Evolutionary conservation across 37 sponge, comb jelly and placozoan species (phyloP), one percentile per base, ranked within the genome.

Genomic region (Oscarella lobularis): DNA sequence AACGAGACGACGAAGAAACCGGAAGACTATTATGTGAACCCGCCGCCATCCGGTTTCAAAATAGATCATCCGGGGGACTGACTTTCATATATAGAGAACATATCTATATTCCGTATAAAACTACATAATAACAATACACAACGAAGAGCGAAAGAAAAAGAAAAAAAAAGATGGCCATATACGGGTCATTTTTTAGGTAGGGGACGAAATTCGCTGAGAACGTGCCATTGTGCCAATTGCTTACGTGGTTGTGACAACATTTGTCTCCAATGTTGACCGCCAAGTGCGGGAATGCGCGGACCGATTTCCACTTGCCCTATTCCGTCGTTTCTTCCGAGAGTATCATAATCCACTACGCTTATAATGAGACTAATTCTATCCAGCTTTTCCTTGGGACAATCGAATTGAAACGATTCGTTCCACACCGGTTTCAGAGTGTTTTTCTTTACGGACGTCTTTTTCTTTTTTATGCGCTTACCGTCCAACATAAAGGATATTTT

Each of bases 381-480:
- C 60, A 48, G 14, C 20, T 48, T 48, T 9, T 48, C 60, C 20
- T 9, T 48, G 60, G 60, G 60, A 27, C 9, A 48, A 20, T 87
- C 83, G 79, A 88, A 88, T 48, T 83, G 83, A 66, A 85, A 88
- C 2, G 76, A 1, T 67, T 88, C 89, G 35, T 88, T 81, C 41
- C 48, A 88, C 39, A 82, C 65, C 0, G 89, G 86, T 39, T 39
- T 66, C 1, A 82, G 71, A 29, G 86, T 82, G 30, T 79, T 82
- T 30, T 74, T 77, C 76, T 85, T 88, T 1, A 82, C 68, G 5
- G 66, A 65, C 32, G 86, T 73, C 40, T 82, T 85, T 83, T 83
- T 83, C 79, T 85, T 85, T 2, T 38, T 3, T 34, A 38, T 14
- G 31, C 79, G 37, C 37, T 82, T 74, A 2, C 75, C 67, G 31